Base-by-base conservation (phyloP, 2,797 vertebrate species). In the Odontamblyopus rebecca region DNA sequence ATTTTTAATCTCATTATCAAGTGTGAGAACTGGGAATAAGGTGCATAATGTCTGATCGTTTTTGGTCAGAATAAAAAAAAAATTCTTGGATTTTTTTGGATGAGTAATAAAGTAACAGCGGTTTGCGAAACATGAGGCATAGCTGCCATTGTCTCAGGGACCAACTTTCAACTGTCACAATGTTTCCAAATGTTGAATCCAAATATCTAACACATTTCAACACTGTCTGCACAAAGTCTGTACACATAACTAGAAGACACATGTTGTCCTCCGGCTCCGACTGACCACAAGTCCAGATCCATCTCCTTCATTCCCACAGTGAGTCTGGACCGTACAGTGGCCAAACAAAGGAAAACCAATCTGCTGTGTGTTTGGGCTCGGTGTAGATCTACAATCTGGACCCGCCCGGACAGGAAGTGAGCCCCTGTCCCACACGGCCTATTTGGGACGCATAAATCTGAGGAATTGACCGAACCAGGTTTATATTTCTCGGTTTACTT, bases 341-440 rank as follows among this genome's bases (percentile, higher is more conserved):
- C 74, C 78, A 85, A 78, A 76, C 71, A 73, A 68, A 69, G 79
- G 82, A 77, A 85, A 84, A 75, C 69, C 32, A 67, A 82, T 74
- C 66, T 82, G n/a, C 35, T 35, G 11, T 89, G 75, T 86, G 72
- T 85, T 78, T 85, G 76, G 80, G 81, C 68, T 70, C 41, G 68
- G 75, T 72, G 80, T 71, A 81, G 23, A 70, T 26, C 6, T 70
- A 38, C 16, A 70, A 80, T 82, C 88, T 68, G 67, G 79, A 80
- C 77, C 72, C 77, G 51, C 74, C 86, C 64, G 72, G 56, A 85
- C 72, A 72, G 77, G 59, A 77, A 54, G 72, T 80, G 59, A 79
- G 75, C 59, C 78, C 57, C 60, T 23, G 71, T 68, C 71, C 68
- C 50, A 54, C 70, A 64, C 68, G 15, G 11, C 12, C 44, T 15